Base-by-base conservation (phyloP, 2,797 vertebrate genomes). In the Hylomyscus alleni region DNA sequence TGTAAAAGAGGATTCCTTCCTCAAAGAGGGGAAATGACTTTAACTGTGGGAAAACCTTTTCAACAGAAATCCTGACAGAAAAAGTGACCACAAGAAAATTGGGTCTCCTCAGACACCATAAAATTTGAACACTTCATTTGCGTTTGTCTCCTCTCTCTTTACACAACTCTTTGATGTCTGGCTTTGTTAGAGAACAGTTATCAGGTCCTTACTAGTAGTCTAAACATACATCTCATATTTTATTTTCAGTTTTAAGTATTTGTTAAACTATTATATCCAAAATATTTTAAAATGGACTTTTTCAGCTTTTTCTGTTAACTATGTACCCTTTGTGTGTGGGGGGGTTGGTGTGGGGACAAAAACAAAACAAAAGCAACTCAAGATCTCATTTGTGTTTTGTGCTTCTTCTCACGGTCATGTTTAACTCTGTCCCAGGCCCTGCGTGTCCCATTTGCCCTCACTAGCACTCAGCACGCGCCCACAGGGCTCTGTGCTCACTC, bases 231-330 rank as follows among this genome's bases (percentile, higher is more conserved):
- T n/a, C n/a, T 34, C 52, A 10, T 50, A 44, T 83, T 72, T 90
- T 60, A 86, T 78, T 94, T 76, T 85, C 91, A 94, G 29, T 93
- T 97, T 95, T 91, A 94, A 92, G 26, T 92, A 92, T 83, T 92
- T 93, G 73, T 90, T 91, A 89, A 96, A 92, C 29, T 44, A 76
- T 4, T 76, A 40, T 82, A 56, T 73, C 81, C 34, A 96, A 92
- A 97, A 78, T 92, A 47, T 22, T 84, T 65, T 96, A 91, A 95
- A 93, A 95, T 89, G 87, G 98, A 97, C 44, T 85, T 98, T 97
- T 58, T 84, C 56, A 0, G 0, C 0, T 76, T 97, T 83, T 95
- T 89, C 94, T 94, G 80, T 81, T 87, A 0, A 76, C 89, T 91
- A n/a, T 24, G 14, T 93, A 88, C 96, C 31, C 65, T 94, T 54